Evolutionary conservation across 2,888 invertebrate species (phyloP).

Genomic region (Anthrax anthrax): DNA sequence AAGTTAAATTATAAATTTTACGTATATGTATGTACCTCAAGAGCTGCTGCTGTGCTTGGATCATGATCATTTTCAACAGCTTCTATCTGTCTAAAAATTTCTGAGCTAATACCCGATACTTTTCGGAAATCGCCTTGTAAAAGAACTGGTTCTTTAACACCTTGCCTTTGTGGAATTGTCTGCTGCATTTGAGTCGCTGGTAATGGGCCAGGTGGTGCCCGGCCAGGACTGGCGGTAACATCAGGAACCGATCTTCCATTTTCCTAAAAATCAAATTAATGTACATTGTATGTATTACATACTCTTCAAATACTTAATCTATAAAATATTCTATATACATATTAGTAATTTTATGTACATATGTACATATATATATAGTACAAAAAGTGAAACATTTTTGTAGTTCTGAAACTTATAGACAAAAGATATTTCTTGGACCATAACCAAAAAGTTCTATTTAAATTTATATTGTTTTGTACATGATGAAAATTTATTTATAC

Average conservation of each 20-base stretch:
- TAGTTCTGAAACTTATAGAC: too few species aligned
- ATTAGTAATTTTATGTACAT: too few species aligned
- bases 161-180: constrained; percentile 31
- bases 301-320: too few species aligned
- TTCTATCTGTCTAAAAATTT: constrained; percentile 94
- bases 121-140: constrained; percentile 90
- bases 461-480: too few species aligned
- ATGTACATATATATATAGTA: too few species aligned
- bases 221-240: constrained; percentile 77
- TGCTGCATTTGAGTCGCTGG: constrained; percentile 42
- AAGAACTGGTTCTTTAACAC: constrained; percentile 52
- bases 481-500: too few species aligned
- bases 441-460: too few species aligned
- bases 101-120: constrained; percentile 91
- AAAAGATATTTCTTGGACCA: too few species aligned
- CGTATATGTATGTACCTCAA: constrained; percentile 44
- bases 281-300: too few species aligned
- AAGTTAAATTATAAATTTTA: too few species aligned
- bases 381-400: too few species aligned
- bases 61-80: constrained; percentile 92
- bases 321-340: too few species aligned
- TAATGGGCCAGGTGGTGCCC: constrained; percentile 57
- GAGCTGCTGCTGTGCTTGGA: constrained; percentile 79
- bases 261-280: constrained; percentile 43
- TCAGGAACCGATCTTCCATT: constrained; percentile 84